These are phyloP conservation scores for Zeus faber DNA, from an alignment of 2,113 vertebrate species.

Conservation along the genomic window DNA sequence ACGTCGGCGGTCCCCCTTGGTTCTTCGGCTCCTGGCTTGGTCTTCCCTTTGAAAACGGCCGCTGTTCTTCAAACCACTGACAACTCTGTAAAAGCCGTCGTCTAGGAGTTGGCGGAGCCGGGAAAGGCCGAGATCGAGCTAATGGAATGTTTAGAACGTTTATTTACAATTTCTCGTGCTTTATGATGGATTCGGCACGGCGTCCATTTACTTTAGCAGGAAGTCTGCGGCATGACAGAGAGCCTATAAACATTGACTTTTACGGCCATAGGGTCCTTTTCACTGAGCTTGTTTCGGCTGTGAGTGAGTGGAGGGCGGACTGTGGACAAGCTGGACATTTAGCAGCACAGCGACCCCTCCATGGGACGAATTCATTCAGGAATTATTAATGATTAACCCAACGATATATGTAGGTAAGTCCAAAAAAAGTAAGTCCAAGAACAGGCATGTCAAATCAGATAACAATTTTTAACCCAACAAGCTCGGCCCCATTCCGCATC, in stretches of 20 bases:
- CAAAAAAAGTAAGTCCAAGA: too few relatives aligned
- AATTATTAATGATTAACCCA: too few relatives aligned
- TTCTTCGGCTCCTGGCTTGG: too few relatives aligned
- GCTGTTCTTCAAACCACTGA: constrained; percentile 6
- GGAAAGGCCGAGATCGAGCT: not conserved
- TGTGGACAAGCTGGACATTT: constrained; percentile 18
- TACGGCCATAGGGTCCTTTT: constrained; percentile 43
- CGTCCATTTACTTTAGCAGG: constrained; percentile 46
- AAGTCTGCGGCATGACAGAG: constrained; percentile 41
- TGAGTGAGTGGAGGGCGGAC: constrained; percentile 1
- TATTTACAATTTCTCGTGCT: constrained; percentile 48
- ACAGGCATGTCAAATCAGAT: too few relatives aligned
- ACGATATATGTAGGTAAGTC: too few relatives aligned
- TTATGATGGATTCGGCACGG: constrained; percentile 51
- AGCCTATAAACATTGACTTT: constrained; percentile 63
- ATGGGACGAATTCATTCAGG: too few relatives aligned
- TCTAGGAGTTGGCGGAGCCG: too few relatives aligned
- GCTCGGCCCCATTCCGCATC: too few relatives aligned
- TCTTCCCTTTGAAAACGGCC: not conserved
- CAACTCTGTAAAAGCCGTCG: too few relatives aligned
- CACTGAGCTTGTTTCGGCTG: not conserved
- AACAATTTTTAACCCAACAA: too few relatives aligned
- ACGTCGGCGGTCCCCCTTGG: too few relatives aligned
- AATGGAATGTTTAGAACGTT: constrained; percentile 43
- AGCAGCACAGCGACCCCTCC: not conserved